These are phyloP conservation scores for Galerucella calmariensis DNA, from an alignment of 2,888 invertebrate species.

Conservation along the genomic window DNA sequence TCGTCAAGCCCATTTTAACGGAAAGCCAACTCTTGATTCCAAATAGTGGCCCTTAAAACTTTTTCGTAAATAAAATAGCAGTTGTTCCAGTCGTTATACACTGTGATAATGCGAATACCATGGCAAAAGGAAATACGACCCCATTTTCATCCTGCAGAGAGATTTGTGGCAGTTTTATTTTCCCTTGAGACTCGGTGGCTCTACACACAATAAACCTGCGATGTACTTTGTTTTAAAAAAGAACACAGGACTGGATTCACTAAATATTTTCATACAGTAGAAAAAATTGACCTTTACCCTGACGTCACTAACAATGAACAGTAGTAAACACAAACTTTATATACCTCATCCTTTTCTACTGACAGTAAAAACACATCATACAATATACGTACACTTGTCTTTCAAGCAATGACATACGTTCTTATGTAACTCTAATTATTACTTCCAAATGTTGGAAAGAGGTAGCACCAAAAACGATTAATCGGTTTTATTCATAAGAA, in stretches of 20 bases:
- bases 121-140: conserved; percentile 48
- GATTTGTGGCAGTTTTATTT: conserved; percentile 60
- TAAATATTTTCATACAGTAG: background rate
- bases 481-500: too few relatives aligned
- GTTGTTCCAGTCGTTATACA: conserved; percentile 50
- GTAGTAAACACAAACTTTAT: too few relatives aligned
- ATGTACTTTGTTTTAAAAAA: conserved; percentile 24
- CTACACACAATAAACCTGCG: conserved; percentile 57
- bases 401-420: too few relatives aligned
- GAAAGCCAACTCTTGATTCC: conserved; percentile 36
- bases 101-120: conserved; percentile 54
- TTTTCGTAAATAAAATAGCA: conserved; percentile 54
- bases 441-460: too few relatives aligned
- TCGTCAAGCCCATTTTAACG: conserved; percentile 30
- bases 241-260: conserved; percentile 13
- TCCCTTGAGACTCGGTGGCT: conserved; percentile 55
- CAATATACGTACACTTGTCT: too few relatives aligned
- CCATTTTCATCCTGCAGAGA: conserved; percentile 47
- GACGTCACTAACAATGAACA: too few relatives aligned
- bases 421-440: too few relatives aligned
- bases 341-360: too few relatives aligned
- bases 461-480: too few relatives aligned
- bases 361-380: too few relatives aligned
- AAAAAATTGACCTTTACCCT: too few relatives aligned
- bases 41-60: conserved; percentile 42